These are phyloP conservation scores for Strigamia maritima DNA, from an alignment of 2,888 invertebrate species.

Conservation along the genomic window DNA sequence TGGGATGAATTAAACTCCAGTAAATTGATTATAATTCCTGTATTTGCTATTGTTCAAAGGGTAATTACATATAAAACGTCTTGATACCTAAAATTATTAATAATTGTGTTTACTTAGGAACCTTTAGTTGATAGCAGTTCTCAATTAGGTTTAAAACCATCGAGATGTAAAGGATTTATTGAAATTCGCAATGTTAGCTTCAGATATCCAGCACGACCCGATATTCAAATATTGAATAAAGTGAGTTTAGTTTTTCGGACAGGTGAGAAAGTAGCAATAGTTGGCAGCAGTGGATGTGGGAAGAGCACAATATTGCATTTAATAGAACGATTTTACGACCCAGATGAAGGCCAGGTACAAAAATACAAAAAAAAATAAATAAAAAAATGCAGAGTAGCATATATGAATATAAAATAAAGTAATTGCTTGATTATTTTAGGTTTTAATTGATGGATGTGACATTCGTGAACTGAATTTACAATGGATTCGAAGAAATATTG, in stretches of 20 bases:
- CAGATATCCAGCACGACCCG: slow-evolving; percentile 71
- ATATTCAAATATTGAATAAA: slow-evolving; percentile 59
- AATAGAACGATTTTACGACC: slow-evolving; percentile 69
- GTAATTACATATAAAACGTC: slow-evolving; percentile 46
- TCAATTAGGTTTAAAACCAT: slow-evolving; percentile 60
- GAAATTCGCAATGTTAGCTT: slow-evolving; percentile 67
- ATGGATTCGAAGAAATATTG: slow-evolving; percentile 54
- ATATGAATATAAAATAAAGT: too few relatives aligned
- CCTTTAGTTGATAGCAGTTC: slow-evolving; percentile 70
- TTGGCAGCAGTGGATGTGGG: slow-evolving; percentile 51
- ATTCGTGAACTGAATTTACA: slow-evolving; percentile 55
- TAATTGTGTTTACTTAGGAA: slow-evolving; percentile 47
- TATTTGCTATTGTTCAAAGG: slow-evolving; percentile 71
- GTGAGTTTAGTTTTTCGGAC: slow-evolving; percentile 44
- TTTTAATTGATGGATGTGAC: slow-evolving; percentile 55
- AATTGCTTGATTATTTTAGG: too few relatives aligned
- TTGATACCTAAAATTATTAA: not conserved
- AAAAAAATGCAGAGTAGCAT: too few relatives aligned
- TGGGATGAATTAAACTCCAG: slow-evolving; percentile 70
- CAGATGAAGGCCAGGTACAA: slow-evolving; percentile 54
- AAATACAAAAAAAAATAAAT: too few relatives aligned
- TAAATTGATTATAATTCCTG: slow-evolving; percentile 66
- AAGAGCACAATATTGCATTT: slow-evolving; percentile 51
- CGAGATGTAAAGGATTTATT: slow-evolving; percentile 61
- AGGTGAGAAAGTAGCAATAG: slow-evolving; percentile 46